phyloP scores from a whole-genome alignment of 2,113 vertebrate species.

The Ibidorhyncha struthersii region DNA sequence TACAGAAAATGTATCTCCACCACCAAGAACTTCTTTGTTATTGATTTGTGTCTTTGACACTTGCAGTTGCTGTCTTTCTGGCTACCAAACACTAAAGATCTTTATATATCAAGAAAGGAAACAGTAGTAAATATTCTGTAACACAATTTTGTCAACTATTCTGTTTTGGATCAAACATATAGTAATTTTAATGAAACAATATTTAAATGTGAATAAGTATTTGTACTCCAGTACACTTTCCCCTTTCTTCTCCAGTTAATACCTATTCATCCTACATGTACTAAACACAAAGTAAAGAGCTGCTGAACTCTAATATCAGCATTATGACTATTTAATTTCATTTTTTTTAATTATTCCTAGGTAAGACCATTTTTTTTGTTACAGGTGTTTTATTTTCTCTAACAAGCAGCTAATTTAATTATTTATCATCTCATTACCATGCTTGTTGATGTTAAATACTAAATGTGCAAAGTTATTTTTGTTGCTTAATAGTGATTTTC shows the following conservation, averaged over 20 bases:
- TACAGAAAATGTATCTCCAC: not conserved
- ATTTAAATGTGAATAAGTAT: not conserved
- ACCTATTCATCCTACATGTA: not conserved
- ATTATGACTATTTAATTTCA: not conserved
- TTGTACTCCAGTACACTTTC: not conserved
- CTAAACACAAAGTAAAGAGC: not conserved
- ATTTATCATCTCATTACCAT: conserved; percentile 46
- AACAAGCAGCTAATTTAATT: conserved; percentile 39
- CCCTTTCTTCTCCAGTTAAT: not conserved
- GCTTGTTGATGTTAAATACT: not conserved
- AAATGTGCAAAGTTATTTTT: not conserved
- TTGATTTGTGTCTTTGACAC: not conserved
- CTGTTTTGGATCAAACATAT: not conserved
- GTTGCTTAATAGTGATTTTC: not conserved
- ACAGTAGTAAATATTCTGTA: not conserved
- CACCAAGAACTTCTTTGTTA: not conserved
- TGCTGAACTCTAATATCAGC: not conserved
- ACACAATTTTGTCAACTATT: not conserved
- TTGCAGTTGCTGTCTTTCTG: not conserved
- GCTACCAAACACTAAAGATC: not conserved
- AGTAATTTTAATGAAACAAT: not conserved
- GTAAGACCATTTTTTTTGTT: not conserved
- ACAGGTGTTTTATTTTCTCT: not conserved
- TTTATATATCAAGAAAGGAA: not conserved
- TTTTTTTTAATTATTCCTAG: not conserved